Evolutionary conservation across 2,888 invertebrate genomes (phyloP).

Genomic region (Agrotis clavis): DNA sequence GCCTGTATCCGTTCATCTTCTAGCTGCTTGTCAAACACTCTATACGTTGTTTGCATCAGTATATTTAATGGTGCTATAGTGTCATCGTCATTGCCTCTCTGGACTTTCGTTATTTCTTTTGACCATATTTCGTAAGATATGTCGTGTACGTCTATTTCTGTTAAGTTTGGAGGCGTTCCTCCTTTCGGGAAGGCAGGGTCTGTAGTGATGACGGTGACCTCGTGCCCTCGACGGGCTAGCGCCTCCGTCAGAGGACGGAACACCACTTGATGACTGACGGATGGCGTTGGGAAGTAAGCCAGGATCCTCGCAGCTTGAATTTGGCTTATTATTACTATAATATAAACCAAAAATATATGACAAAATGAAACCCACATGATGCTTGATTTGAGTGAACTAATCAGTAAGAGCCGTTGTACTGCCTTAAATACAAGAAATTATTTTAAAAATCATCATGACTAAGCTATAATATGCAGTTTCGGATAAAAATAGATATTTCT

Average conservation of each 20-base stretch:
- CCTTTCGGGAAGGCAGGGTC: conserved; percentile 10
- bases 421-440: conserved; percentile 3
- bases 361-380: conserved; percentile 10
- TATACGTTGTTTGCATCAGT: conserved; percentile 6
- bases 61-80: conserved; percentile 16
- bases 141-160: conserved; percentile 3
- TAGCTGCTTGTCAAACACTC: conserved; percentile 50
- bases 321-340: conserved; percentile 1
- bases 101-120: background rate
- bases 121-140: conserved; percentile 7
- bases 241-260: conserved; percentile 17
- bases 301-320: conserved; percentile 1
- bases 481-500: background rate
- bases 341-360: background rate
- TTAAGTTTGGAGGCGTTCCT: background rate
- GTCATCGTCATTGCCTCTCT: conserved; percentile 7
- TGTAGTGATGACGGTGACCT: conserved; percentile 11
- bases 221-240: background rate
- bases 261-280: conserved; percentile 5
- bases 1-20: conserved; percentile 55
- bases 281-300: conserved; percentile 6
- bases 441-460: conserved; percentile 1
- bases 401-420: background rate
- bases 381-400: background rate
- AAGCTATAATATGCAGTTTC: background rate